phyloP scores from a whole-genome alignment of 2,797 vertebrate species.

The Sphenopsis melanotis region DNA sequence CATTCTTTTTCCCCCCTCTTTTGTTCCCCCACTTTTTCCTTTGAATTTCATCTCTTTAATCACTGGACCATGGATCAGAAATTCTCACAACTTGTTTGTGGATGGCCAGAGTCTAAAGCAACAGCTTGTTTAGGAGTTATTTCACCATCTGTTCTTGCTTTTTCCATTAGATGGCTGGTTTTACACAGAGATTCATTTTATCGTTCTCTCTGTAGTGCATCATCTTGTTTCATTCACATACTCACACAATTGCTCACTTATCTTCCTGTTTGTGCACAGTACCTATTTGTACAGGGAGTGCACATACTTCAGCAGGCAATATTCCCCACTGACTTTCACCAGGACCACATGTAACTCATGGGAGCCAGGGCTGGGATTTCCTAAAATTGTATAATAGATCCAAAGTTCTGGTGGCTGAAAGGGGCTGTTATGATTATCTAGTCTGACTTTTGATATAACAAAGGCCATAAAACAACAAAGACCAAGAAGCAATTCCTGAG shows the following conservation, averaged over 20 bases:
- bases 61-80: slow-evolving; percentile 72
- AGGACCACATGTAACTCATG: not conserved
- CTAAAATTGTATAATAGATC: not conserved
- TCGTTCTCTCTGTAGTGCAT: not conserved
- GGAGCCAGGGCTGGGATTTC: not conserved
- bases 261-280: not conserved
- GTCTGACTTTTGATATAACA: not conserved
- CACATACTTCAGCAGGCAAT: not conserved
- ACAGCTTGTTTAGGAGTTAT: slow-evolving; percentile 35
- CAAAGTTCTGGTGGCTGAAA: not conserved
- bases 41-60: slow-evolving; percentile 77
- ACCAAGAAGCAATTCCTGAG: not conserved
- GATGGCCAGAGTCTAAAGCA: slow-evolving; percentile 44
- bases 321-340: not conserved
- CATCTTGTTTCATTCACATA: slow-evolving; percentile 16
- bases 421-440: not conserved
- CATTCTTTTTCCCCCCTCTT: slow-evolving; percentile 70
- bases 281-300: not conserved
- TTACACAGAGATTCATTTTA: slow-evolving; percentile 20
- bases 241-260: not conserved
- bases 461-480: not conserved
- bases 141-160: slow-evolving; percentile 71
- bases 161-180: slow-evolving; percentile 52
- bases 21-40: slow-evolving; percentile 63
- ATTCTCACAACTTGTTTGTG: slow-evolving; percentile 62